A percentile compares a stretch with the other conserved stretches of the same genome.
Conservation (phyloP, 2,113 vertebrate genomes). For the Podarcis muralis region DNA sequence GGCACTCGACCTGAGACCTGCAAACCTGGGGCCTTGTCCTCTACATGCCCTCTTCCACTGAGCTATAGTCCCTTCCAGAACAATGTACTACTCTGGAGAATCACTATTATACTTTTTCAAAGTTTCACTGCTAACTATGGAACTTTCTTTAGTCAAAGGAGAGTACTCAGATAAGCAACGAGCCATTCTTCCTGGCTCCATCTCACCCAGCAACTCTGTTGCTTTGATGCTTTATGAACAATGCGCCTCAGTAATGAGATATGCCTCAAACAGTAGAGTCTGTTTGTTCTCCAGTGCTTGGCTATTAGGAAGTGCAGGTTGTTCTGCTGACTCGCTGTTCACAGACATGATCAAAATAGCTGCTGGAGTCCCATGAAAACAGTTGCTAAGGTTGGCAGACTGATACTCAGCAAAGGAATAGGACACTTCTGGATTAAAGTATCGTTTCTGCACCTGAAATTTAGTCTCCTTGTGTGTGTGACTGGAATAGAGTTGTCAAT, state of each 20-base stretch:
- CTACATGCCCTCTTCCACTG: background rate
- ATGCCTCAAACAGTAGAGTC: slow-evolving; percentile 14
- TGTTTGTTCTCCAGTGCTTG: slow-evolving; percentile 26
- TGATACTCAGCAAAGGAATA: no score
- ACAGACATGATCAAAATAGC: background rate
- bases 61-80: background rate
- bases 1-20: no score
- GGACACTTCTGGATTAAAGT: no score
- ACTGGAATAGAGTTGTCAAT: no score
- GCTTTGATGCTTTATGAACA: slow-evolving; percentile 29
- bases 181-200: background rate
- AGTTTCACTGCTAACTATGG: slow-evolving; percentile 32
- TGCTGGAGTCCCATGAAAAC: no score
- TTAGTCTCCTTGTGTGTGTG: no score
- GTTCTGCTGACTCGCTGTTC: slow-evolving; percentile 26
- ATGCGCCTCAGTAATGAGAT: slow-evolving; percentile 21
- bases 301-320: slow-evolving; percentile 36
- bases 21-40: no score
- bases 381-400: no score
- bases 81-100: background rate
- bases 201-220: background rate
- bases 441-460: no score
- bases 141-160: slow-evolving; percentile 12
- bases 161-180: background rate
- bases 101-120: slow-evolving; percentile 12